Evolutionary conservation across 2,888 invertebrate genomes (phyloP).

Genomic region (Polymixis lichenea): DNA sequence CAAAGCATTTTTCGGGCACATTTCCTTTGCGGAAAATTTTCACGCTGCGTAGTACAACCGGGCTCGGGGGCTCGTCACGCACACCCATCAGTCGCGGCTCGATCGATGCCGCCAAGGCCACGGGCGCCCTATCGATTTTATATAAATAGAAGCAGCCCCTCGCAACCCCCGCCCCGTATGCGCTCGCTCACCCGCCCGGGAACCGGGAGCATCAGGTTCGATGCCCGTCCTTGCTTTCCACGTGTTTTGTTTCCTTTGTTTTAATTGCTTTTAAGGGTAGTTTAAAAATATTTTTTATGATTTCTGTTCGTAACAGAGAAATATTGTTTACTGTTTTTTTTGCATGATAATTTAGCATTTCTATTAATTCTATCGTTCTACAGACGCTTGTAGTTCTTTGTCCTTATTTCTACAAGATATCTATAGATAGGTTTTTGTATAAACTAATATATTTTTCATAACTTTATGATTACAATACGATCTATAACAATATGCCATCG

Average conservation of each 20-base stretch:
- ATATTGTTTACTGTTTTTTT: neutral
- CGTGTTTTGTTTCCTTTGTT: conserved; percentile 66
- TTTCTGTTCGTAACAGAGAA: neutral
- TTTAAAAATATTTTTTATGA: conserved; percentile 6
- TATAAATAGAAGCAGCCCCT: conserved; percentile 87
- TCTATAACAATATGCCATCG: conserved; percentile 4
- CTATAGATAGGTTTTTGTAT: neutral
- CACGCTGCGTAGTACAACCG: conserved; percentile 63
- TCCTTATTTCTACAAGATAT: neutral
- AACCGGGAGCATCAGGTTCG: conserved; percentile 71
- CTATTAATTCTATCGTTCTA: neutral
- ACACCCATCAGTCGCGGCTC: conserved; percentile 72
- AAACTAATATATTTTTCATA: conserved; percentile 2
- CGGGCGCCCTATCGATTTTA: conserved; percentile 87
- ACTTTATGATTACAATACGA: neutral
- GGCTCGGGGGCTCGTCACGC: conserved; percentile 86
- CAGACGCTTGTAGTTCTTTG: neutral
- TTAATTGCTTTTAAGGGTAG: conserved; percentile 39
- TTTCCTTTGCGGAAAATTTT: conserved; percentile 40
- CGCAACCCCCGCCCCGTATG: conserved; percentile 64
- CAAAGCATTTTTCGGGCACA: conserved; percentile 16
- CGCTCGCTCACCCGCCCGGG: conserved; percentile 55
- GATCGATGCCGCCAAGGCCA: conserved; percentile 89
- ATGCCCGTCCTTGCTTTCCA: conserved; percentile 80
- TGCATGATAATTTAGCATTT: neutral